Evolutionary conservation across 2,113 vertebrate species (phyloP), one percentile per base, ranked within the genome.

Genomic region (Lucifuga dentata): DNA sequence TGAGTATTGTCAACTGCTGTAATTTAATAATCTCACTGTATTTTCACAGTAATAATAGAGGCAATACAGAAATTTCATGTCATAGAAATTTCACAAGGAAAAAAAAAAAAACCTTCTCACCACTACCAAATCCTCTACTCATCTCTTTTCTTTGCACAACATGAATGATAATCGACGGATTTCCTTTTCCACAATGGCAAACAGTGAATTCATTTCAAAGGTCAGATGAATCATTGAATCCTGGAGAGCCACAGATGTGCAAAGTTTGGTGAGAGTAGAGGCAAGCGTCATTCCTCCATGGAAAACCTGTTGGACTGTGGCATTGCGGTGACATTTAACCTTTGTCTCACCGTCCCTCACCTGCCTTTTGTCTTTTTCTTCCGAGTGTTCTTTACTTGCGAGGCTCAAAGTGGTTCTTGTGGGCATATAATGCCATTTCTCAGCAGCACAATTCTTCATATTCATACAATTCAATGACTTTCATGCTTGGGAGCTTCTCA

Each of bases 221-320:
- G 61, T 56, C 10, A 10, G 46, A 73, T 81, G 79, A 73, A 64
- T 83, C 70, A 83, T 68, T 0, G 0, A 13, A 11, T 29, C 16
- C 40, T 63, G 66, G 17, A 13, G 41, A 67, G 67, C 48, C 8
- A 16, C 32, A 49, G 40, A 20, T 79, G 76, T 36, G 58, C 68
- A 65, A 66, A 13, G 45, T 29, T 59, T 41, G 52, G 46, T 55
- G 2, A 32, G 32, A 40, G 17, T 23, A 65, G 64, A 68, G 51
- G 63, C 29, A 4, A 57, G 73, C 64, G 35, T 48, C 51, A 3
- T 73, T 68, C 68, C 74, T 76, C 55, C 76, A 45, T 62, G 38
- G 45, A 23, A 5, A 45, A 32, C 52, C 12, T n/a, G n/a, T n/a
- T n/a, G n/a, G n/a, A n/a, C n/a, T n/a, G n/a, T n/a, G n/a, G n/a